These are phyloP conservation scores for Tapirus terrestris DNA, from an alignment of 2,113 vertebrate species.

Conservation along the genomic window DNA sequence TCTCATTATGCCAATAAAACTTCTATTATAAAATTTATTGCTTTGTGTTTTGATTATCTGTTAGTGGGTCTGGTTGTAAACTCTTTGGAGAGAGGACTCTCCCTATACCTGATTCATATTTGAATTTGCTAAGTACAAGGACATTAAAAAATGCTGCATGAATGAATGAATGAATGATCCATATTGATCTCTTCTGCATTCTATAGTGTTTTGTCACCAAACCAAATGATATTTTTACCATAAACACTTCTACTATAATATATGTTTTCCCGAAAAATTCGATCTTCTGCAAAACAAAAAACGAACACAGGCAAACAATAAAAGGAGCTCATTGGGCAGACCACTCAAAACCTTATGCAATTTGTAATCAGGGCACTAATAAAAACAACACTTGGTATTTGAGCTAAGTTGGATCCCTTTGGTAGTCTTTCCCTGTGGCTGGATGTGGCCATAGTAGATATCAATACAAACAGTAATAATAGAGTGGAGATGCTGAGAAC, in stretches of 20 bases:
- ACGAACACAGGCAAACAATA: not conserved
- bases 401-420: not conserved
- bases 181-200: not conserved
- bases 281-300: not conserved
- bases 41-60: slow-evolving; percentile 23
- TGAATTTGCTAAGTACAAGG: not conserved
- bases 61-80: not conserved
- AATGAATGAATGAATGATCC: slow-evolving; percentile 44
- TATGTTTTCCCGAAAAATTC: not conserved
- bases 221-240: slow-evolving; percentile 36
- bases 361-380: not conserved
- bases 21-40: not conserved
- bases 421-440: not conserved
- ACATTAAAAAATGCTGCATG: not conserved
- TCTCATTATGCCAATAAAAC: not conserved
- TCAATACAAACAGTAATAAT: not conserved
- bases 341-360: not conserved
- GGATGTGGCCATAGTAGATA: not conserved
- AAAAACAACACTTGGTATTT: not conserved
- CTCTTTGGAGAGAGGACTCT: not conserved
- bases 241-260: not conserved
- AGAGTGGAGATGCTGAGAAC: not conserved
- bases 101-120: not conserved
- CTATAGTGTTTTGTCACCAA: not conserved
- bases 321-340: not conserved